Conservation (phyloP, 1,140 invertebrate genomes). For the Tetramorium simillimum region DNA sequence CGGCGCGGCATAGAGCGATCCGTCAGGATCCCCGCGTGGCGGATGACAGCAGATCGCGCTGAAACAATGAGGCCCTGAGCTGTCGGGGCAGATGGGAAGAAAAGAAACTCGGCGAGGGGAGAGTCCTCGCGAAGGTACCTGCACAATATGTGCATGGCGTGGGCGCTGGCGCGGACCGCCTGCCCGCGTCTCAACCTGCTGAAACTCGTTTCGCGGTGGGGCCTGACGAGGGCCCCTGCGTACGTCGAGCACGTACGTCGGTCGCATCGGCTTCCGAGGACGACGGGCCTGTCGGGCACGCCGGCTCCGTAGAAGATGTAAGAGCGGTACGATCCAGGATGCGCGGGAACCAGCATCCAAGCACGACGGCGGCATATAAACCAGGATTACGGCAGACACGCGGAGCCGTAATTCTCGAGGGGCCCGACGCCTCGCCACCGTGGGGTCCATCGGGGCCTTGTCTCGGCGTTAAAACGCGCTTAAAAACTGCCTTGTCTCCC, state of each 20-base stretch:
- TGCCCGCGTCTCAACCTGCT: slow-evolving; percentile 77
- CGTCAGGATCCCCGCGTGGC: slow-evolving; percentile 34
- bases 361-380: slow-evolving; percentile 76
- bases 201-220: slow-evolving; percentile 77
- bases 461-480: slow-evolving; percentile 58
- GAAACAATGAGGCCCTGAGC: slow-evolving; percentile 74
- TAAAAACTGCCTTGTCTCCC: slow-evolving; percentile 51
- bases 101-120: background rate
- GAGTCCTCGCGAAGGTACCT: slow-evolving; percentile 54
- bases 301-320: slow-evolving; percentile 60
- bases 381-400: slow-evolving; percentile 81
- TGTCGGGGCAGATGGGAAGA: slow-evolving; percentile 30
- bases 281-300: slow-evolving; percentile 58
- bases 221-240: slow-evolving; percentile 66
- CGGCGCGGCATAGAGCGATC: slow-evolving; percentile 1
- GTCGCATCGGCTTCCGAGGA: slow-evolving; percentile 69
- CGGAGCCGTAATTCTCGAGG: slow-evolving; percentile 79
- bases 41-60: slow-evolving; percentile 75
- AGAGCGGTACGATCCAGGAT: slow-evolving; percentile 58
- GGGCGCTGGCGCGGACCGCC: slow-evolving; percentile 75
- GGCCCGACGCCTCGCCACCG: slow-evolving; percentile 56
- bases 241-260: slow-evolving; percentile 56
- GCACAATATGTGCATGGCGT: slow-evolving; percentile 75
- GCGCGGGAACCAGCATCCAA: slow-evolving; percentile 24
- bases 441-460: slow-evolving; percentile 38